Conservation (phyloP, 2,888 invertebrate genomes). For the Chrysolina oricalcia region DNA sequence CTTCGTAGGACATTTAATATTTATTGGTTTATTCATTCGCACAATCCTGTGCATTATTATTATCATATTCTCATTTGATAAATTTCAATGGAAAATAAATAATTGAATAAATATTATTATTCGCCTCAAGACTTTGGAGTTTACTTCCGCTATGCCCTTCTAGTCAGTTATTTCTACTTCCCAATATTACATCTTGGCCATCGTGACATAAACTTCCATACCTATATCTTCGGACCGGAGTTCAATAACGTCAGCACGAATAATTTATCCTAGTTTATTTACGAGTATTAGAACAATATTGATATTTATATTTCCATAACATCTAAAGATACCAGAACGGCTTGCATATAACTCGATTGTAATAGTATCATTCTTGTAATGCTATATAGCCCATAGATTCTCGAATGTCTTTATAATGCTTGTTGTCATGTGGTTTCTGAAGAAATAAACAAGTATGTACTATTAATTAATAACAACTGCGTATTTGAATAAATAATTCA, state of each 20-base stretch:
- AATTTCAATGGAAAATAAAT: too few species aligned
- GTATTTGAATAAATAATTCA: constrained; percentile 52
- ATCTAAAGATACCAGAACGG: constrained; percentile 21
- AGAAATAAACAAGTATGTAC: constrained; percentile 46
- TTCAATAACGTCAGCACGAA: constrained; percentile 21
- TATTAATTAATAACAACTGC: constrained; percentile 50
- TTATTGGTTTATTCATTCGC: too few species aligned
- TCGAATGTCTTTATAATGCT: constrained; percentile 42
- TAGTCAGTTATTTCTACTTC: neutral
- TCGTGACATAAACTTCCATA: constrained; percentile 7
- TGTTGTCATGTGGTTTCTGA: constrained; percentile 45
- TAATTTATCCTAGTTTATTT: neutral
- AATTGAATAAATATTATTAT: too few species aligned
- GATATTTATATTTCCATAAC: constrained; percentile 32
- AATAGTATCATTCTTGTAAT: constrained; percentile 32
- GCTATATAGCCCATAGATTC: constrained; percentile 28
- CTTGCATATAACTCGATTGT: constrained; percentile 15
- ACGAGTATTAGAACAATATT: constrained; percentile 19
- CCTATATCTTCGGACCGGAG: neutral
- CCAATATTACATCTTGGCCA: neutral
- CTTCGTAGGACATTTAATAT: too few species aligned
- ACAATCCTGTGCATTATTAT: too few species aligned
- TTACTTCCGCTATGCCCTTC: neutral
- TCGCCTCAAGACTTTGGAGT: too few species aligned
- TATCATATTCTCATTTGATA: too few species aligned